These are phyloP conservation scores for Cyphomyrmex costatus DNA, from an alignment of 1,140 invertebrate genomes.

Conservation along the genomic window DNA sequence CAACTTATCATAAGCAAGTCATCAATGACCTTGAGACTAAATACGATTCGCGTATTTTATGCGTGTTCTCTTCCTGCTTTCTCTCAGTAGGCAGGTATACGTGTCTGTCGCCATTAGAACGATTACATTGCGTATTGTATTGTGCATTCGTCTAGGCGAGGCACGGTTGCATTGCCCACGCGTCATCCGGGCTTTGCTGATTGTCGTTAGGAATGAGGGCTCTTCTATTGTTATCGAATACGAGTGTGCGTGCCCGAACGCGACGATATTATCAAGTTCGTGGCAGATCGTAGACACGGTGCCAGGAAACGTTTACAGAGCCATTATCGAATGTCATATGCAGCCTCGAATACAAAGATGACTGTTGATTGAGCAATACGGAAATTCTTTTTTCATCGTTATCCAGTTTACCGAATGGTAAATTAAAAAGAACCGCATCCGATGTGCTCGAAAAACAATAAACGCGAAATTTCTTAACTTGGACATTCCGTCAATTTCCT, in stretches of 20 bases:
- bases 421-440: slow-evolving; percentile 25
- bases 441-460: slow-evolving; percentile 5
- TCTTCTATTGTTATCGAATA: slow-evolving; percentile 68
- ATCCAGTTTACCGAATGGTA: neutral
- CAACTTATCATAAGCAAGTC: slow-evolving; percentile 38
- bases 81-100: slow-evolving; percentile 14
- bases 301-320: slow-evolving; percentile 77
- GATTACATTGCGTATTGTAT: slow-evolving; percentile 65
- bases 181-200: slow-evolving; percentile 66
- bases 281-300: slow-evolving; percentile 79
- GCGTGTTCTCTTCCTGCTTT: slow-evolving; percentile 35
- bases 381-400: slow-evolving; percentile 41
- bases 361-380: slow-evolving; percentile 66
- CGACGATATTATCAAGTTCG: slow-evolving; percentile 77
- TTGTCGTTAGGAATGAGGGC: slow-evolving; percentile 72
- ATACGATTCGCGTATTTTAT: slow-evolving; percentile 28
- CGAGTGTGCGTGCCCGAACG: slow-evolving; percentile 66
- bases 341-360: slow-evolving; percentile 77
- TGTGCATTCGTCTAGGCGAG: slow-evolving; percentile 81
- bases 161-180: slow-evolving; percentile 81
- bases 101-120: slow-evolving; percentile 49
- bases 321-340: slow-evolving; percentile 75
- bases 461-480: slow-evolving; percentile 16
- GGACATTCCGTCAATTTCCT: slow-evolving; percentile 40
- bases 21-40: slow-evolving; percentile 64